Evolutionary conservation across 1,140 invertebrate genomes (phyloP).

Genomic region (Ptiloglossa arizonensis): DNA sequence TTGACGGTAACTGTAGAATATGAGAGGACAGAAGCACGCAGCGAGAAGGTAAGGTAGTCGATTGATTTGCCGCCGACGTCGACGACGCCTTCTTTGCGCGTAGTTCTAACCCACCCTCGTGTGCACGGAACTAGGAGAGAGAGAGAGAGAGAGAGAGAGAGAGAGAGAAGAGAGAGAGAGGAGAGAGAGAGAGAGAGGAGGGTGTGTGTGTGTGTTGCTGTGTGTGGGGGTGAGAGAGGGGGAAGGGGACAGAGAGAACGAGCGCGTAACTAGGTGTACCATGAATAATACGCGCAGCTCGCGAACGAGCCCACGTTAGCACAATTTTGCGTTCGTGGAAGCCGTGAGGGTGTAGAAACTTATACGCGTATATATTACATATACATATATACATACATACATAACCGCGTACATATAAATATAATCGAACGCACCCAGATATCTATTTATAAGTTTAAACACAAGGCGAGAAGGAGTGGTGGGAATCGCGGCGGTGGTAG

Average conservation of each 20-base stretch:
- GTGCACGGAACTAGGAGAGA: background rate
- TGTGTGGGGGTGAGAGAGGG: background rate
- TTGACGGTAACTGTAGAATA: constrained; percentile 27
- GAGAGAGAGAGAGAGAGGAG: background rate
- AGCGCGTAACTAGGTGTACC: constrained; percentile 43
- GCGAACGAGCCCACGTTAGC: constrained; percentile 6
- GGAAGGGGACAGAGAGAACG: too few species aligned
- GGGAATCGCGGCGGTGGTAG: constrained; percentile 39
- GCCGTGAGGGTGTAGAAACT: constrained; percentile 10
- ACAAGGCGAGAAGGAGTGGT: constrained; percentile 58
- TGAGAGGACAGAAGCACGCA: constrained; percentile 30
- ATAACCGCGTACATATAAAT: constrained; percentile 69
- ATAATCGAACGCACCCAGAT: constrained; percentile 75
- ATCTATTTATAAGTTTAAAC: constrained; percentile 75
- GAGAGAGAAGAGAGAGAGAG: background rate
- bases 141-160: background rate
- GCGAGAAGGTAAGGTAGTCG: constrained; percentile 36
- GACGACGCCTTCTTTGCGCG: constrained; percentile 36
- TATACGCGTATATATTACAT: background rate
- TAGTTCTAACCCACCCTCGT: constrained; percentile 6
- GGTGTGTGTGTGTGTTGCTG: too few species aligned
- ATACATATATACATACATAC: background rate
- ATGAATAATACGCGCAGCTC: constrained; percentile 33
- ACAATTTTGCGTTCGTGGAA: constrained; percentile 27
- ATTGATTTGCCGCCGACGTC: constrained; percentile 30